Evolutionary conservation across 2,113 vertebrate species (phyloP).

Genomic region (Corythornis madagascariensis): DNA sequence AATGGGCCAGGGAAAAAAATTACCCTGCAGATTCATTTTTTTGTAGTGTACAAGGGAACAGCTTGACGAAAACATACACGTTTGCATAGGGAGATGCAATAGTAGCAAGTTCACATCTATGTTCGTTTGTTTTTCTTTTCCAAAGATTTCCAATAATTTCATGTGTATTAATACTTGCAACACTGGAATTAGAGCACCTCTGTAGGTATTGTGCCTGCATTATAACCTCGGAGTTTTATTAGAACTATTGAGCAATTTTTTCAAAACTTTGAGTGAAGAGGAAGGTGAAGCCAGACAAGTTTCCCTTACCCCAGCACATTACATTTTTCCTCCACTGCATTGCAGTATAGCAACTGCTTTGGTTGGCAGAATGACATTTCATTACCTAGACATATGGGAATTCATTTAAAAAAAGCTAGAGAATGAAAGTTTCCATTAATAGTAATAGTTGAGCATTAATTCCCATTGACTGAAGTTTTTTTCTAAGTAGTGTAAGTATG

Average conservation of each 20-base stretch:
- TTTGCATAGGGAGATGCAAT: neutral
- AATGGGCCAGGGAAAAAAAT: neutral
- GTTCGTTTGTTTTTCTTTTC: neutral
- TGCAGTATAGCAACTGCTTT: conserved; percentile 53
- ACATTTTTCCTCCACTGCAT: conserved; percentile 34
- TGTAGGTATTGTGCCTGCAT: neutral
- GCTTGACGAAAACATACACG: neutral
- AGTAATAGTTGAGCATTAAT: neutral
- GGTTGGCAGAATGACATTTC: conserved; percentile 47
- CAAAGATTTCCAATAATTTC: neutral
- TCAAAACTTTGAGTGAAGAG: neutral
- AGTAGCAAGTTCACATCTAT: neutral
- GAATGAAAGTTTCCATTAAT: conserved; percentile 11
- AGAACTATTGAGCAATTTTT: neutral
- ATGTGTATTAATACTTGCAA: neutral
- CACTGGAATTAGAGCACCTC: neutral
- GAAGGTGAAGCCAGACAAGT: conserved; percentile 9
- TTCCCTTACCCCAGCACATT: conserved; percentile 33
- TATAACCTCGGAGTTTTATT: neutral
- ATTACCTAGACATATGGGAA: conserved; percentile 32
- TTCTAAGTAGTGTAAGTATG: neutral
- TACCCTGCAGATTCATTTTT: neutral
- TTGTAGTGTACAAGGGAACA: neutral
- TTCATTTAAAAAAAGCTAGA: neutral
- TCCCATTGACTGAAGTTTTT: neutral